phyloP scores from a whole-genome alignment of 92 coral and sea anemone species.

The Porites lobata region DNA sequence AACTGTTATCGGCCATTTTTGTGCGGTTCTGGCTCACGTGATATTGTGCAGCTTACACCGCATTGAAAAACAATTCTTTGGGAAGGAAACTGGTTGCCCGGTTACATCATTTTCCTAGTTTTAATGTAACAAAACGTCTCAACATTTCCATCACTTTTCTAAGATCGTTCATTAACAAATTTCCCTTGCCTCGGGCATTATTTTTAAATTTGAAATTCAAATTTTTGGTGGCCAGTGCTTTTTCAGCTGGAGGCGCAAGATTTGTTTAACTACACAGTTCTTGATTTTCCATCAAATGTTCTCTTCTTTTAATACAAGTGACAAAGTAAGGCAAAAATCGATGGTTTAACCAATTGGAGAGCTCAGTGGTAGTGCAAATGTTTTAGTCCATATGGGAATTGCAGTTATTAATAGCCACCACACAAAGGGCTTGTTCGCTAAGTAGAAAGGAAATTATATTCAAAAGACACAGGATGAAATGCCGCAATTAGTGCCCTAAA shows the following conservation, averaged over 20 bases:
- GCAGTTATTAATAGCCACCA: neutral
- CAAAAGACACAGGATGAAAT: slow-evolving; percentile 21
- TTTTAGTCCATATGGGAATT: neutral
- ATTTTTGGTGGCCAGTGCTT: slow-evolving; percentile 19
- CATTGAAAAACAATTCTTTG: slow-evolving; percentile 6
- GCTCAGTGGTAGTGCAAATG: neutral
- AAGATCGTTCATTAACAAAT: slow-evolving; percentile 2
- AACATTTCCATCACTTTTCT: neutral
- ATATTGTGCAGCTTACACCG: neutral
- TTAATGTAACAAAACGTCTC: slow-evolving; percentile 45
- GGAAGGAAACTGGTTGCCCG: slow-evolving; percentile 32
- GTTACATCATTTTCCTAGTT: slow-evolving; percentile 14
- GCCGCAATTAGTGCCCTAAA: slow-evolving; percentile 21
- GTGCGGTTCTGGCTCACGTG: neutral
- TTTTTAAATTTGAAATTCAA: slow-evolving; percentile 45
- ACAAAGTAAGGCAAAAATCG: neutral
- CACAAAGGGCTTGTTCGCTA: slow-evolving; percentile 35
- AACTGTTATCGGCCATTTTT: neutral
- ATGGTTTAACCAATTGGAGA: neutral
- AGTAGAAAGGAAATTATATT: slow-evolving; percentile 22
- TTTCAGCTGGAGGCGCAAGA: slow-evolving; percentile 16
- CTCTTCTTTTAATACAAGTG: neutral
- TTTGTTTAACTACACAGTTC: slow-evolving; percentile 8
- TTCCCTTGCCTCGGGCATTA: slow-evolving; percentile 31
- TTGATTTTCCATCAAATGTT: neutral